These are phyloP conservation scores for Nanorana parkeri DNA, from an alignment of 2,113 vertebrate species.

Conservation along the genomic window DNA sequence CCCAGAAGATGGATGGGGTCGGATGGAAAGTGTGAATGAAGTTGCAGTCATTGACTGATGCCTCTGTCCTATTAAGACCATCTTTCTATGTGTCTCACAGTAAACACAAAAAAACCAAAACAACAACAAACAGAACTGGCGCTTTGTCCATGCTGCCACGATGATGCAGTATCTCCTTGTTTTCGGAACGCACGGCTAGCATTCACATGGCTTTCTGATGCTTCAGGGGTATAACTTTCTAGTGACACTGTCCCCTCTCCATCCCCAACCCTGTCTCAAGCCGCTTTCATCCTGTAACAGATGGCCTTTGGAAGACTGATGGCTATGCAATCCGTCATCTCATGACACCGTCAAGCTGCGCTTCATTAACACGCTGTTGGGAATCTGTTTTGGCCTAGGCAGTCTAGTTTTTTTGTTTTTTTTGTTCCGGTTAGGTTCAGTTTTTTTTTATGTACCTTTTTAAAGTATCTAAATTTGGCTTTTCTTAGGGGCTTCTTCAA, in stretches of 20 bases:
- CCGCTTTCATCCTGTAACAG: constrained; percentile 69
- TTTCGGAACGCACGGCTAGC: constrained; percentile 71
- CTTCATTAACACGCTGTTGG: constrained; percentile 62
- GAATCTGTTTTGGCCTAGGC: constrained; percentile 50
- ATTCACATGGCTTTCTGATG: constrained; percentile 75
- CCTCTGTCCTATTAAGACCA: constrained; percentile 87
- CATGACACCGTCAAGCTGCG: constrained; percentile 62
- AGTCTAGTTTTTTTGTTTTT: constrained; percentile 14
- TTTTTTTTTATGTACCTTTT: constrained; percentile 17
- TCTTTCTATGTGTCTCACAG: constrained; percentile 77
- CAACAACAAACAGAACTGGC: constrained; percentile 54
- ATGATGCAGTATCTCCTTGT: constrained; percentile 99
- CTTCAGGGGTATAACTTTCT: constrained; percentile 69
- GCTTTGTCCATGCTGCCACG: constrained; percentile 97
- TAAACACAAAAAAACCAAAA: constrained; percentile 64
- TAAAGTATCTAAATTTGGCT: constrained; percentile 4
- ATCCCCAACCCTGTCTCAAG: constrained; percentile 70
- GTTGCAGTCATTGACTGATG: constrained; percentile 95
- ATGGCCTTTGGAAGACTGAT: constrained; percentile 65
- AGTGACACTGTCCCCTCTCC: constrained; percentile 68
- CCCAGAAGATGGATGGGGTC: constrained; percentile 91
- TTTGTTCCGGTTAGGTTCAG: background rate
- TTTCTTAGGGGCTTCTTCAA: background rate
- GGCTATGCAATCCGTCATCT: constrained; percentile 69
- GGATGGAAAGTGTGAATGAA: constrained; percentile 94